These are phyloP conservation scores for Aelia acuminata DNA, from an alignment of 2,888 invertebrate genomes.

Conservation along the genomic window DNA sequence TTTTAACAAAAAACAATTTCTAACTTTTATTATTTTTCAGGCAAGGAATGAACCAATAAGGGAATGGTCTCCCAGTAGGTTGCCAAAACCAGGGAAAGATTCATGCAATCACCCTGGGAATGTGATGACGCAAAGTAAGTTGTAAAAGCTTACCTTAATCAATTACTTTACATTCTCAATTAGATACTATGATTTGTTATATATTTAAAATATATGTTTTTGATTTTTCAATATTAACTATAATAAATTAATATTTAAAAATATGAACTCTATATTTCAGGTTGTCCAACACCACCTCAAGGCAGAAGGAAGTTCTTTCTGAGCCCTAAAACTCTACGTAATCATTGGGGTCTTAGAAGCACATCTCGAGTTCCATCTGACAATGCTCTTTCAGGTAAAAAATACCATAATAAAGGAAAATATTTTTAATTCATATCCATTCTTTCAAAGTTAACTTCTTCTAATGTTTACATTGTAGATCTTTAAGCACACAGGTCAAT, in stretches of 20 bases:
- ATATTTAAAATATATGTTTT: no score
- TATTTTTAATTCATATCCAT: not conserved
- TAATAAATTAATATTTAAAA: no score
- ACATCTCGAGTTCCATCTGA: constrained; percentile 68
- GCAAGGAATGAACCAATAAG: constrained; percentile 66
- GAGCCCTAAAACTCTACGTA: constrained; percentile 84
- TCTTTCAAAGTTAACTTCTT: not conserved
- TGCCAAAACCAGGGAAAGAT: constrained; percentile 67
- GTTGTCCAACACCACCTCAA: constrained; percentile 86
- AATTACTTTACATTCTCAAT: not conserved
- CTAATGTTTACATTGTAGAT: not conserved
- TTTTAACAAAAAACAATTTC: no score
- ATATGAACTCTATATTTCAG: constrained; percentile 61
- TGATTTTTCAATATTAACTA: no score
- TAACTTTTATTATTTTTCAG: constrained; percentile 65
- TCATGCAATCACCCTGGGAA: constrained; percentile 68
- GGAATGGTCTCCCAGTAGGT: constrained; percentile 69
- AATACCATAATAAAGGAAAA: not conserved
- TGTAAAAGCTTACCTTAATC: not conserved
- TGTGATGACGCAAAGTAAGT: constrained; percentile 77
- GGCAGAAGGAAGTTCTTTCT: constrained; percentile 85
- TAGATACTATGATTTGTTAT: not conserved
- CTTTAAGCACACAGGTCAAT: no score
- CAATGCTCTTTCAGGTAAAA: constrained; percentile 77
- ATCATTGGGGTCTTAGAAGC: constrained; percentile 74